A percentile compares a stretch with the other conserved stretches of the same genome.
Conservation (phyloP, 2,888 invertebrate genomes). For the Caenorhabditis sp. region DNA sequence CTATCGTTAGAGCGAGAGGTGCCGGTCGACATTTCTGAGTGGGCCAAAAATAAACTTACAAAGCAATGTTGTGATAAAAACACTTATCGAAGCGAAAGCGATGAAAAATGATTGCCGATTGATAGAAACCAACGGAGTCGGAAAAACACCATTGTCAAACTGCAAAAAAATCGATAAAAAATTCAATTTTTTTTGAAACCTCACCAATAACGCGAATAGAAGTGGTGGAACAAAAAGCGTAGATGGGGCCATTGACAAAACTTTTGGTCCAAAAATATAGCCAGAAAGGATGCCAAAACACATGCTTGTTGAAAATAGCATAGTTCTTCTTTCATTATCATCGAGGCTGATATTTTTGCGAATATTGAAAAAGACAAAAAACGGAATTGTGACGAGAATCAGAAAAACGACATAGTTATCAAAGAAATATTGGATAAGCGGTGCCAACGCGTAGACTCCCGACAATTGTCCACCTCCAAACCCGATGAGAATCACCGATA, state of each 20-base stretch:
- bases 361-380: slow-evolving; percentile 42
- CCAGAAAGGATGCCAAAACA: slow-evolving; percentile 47
- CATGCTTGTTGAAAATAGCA: slow-evolving; percentile 40
- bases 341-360: slow-evolving; percentile 52
- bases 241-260: slow-evolving; percentile 45
- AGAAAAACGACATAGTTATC: slow-evolving; percentile 38
- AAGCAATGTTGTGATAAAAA: slow-evolving; percentile 18
- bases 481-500: slow-evolving; percentile 50
- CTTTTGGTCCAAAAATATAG: slow-evolving; percentile 42
- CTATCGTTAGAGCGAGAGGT: slow-evolving; percentile 71
- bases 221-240: slow-evolving; percentile 49
- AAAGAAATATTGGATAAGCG: slow-evolving; percentile 45
- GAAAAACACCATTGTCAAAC: slow-evolving; percentile 32
- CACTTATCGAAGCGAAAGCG: slow-evolving; percentile 22
- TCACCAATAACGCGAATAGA: slow-evolving; percentile 42
- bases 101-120: slow-evolving; percentile 35
- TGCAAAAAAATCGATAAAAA: background rate
- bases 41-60: slow-evolving; percentile 72
- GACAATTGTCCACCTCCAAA: slow-evolving; percentile 49
- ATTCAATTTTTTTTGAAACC: too few species aligned
- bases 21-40: slow-evolving; percentile 71
- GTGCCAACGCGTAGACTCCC: slow-evolving; percentile 45
- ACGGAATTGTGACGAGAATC: slow-evolving; percentile 46
- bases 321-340: slow-evolving; percentile 55
- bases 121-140: slow-evolving; percentile 14